Base-by-base conservation (phyloP, 1,140 invertebrate genomes). In the Euwallacea similis region DNA sequence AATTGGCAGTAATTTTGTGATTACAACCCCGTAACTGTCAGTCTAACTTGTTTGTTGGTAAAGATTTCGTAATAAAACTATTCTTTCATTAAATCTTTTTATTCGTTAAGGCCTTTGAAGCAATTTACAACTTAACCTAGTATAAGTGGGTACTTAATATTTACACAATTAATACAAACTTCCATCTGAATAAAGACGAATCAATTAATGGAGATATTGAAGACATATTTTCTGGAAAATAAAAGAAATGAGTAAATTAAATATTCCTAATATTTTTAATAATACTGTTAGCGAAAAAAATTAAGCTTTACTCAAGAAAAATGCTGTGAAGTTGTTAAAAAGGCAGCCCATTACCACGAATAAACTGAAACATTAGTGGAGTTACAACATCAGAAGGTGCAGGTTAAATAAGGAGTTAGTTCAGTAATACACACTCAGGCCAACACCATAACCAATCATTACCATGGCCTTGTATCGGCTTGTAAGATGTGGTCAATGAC, bases 401-500 rank as follows among this genome's bases (percentile, higher is more conserved):
- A 56, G 16, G 9, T 56, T 16, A 15, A 56, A 61, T 8, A 41
- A 16, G 10, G 33, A 43, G 15, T 64, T 50, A 50, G 62, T 64
- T 13, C 43, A 21, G 13, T 8, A 11, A 13, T 16, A 53, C 11
- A 59, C 53, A 42, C 46, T 33, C 41, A 66, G 15, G 56, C 62
- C 55, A 47, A 50, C 55, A 66, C 69, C 71, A 72, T 59, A 72
- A 67, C 33, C 58, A 50, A 68, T 67, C 55, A 69, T 75, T 81
- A 82, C 81, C 81, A 82, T 74, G 79, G 75, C 73, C 78, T 78
- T n/a, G 78, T 75, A 50, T 80, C 79, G 7, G 78, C 66, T 69
- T 78, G 71, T 43, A 80, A 73, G 66, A 87, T 85, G 76, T 90
- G 87, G 79, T 88, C 86, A 73, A 91, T 86, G 74, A 92, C 89